Evolutionary conservation across 2,888 invertebrate genomes (phyloP).

Genomic region (Synanthedon formicaeformis): DNA sequence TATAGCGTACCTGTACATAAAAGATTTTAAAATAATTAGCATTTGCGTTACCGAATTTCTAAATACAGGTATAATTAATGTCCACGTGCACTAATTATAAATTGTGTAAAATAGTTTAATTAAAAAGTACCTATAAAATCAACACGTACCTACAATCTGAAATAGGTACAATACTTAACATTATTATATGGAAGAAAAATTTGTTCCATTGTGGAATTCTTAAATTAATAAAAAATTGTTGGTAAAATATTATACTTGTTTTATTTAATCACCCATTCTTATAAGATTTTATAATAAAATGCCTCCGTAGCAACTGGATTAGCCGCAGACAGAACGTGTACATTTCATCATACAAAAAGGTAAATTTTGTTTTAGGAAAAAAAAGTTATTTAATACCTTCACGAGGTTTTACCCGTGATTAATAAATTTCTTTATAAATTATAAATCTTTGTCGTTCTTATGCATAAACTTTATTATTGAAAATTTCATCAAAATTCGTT

Average conservation of each 20-base stretch:
- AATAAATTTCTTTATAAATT: too few species aligned
- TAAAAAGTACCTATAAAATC: conserved; percentile 14
- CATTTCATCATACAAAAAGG: too few species aligned
- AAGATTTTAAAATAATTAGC: conserved; percentile 7
- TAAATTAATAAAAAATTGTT: conserved; percentile 72
- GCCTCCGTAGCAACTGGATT: too few species aligned
- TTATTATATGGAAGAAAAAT: conserved; percentile 55
- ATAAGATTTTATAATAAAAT: too few species aligned
- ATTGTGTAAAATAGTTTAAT: conserved; percentile 6
- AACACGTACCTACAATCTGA: conserved; percentile 53
- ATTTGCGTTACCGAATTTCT: conserved; percentile 17
- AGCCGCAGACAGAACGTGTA: too few species aligned
- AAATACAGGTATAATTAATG: conserved; percentile 49
- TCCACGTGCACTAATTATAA: conserved; percentile 46
- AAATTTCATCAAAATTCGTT: too few species aligned
- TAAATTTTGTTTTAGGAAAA: too few species aligned
- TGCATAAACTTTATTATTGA: too few species aligned
- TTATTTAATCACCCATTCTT: background rate
- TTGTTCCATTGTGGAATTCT: conserved; percentile 70
- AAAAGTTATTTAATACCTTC: too few species aligned
- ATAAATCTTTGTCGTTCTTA: too few species aligned
- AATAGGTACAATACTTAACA: conserved; percentile 46
- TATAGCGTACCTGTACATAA: too few species aligned
- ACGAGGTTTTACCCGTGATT: too few species aligned
- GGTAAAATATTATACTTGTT: conserved; percentile 46